Conservation (phyloP, 2,113 vertebrate genomes). For the Rhinoptilus africanus region DNA sequence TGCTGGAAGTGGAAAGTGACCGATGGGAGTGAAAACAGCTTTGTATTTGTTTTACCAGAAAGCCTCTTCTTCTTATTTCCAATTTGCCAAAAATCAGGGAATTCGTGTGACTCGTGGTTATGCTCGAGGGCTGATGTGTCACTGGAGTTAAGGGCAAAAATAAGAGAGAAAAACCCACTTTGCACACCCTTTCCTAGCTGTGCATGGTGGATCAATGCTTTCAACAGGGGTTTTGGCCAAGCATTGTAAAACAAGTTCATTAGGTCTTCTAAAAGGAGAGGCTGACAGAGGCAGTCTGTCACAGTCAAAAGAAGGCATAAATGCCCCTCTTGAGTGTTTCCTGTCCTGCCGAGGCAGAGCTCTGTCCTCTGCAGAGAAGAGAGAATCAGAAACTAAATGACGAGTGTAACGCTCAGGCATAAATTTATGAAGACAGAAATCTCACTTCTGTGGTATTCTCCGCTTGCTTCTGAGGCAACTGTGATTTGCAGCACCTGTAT, state of each 20-base stretch:
- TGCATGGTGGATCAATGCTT: background rate
- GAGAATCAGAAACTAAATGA: background rate
- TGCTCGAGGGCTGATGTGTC: background rate
- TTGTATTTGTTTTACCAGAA: background rate
- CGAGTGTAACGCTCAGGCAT: fast-evolving
- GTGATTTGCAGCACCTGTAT: background rate
- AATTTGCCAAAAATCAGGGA: background rate
- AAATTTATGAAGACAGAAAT: background rate
- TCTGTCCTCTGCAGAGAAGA: background rate
- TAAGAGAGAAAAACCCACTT: background rate
- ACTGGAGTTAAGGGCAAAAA: background rate
- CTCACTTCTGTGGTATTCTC: background rate
- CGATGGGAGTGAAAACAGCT: background rate
- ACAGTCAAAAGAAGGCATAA: background rate
- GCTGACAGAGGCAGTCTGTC: background rate
- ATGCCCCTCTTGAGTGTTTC: background rate
- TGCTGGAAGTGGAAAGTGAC: background rate
- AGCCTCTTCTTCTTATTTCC: background rate
- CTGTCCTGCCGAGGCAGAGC: fast-evolving
- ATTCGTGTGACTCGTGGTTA: background rate
- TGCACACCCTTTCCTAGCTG: background rate
- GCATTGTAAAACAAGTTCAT: background rate
- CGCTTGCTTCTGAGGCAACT: background rate
- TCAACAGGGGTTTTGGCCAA: background rate
- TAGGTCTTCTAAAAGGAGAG: background rate